Evolutionary conservation across 2,113 vertebrate genomes (phyloP).

Genomic region (Crotalus horridus): DNA sequence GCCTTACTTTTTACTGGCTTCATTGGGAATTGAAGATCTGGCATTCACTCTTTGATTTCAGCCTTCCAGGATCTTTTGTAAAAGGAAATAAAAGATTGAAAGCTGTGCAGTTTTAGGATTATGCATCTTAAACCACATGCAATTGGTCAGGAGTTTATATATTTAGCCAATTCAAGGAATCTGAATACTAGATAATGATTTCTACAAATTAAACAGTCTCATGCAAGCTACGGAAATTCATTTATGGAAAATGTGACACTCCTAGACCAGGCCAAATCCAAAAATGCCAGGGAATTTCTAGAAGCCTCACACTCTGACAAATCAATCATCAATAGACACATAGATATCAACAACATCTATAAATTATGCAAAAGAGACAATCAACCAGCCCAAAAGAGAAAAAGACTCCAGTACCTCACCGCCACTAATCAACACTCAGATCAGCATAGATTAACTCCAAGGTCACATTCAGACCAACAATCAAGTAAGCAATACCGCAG

Average conservation of each 20-base stretch:
- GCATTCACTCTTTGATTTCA: not conserved
- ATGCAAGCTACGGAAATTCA: not conserved
- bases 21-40: not conserved
- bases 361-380: too few relatives aligned
- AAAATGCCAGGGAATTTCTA: too few relatives aligned
- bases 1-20: not conserved
- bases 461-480: too few relatives aligned
- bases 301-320: too few relatives aligned
- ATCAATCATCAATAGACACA: too few relatives aligned
- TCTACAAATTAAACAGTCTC: not conserved
- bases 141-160: not conserved
- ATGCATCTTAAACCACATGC: not conserved
- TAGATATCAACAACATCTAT: too few relatives aligned
- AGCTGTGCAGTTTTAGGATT: not conserved
- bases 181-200: not conserved
- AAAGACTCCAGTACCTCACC: too few relatives aligned
- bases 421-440: too few relatives aligned
- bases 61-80: not conserved
- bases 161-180: not conserved
- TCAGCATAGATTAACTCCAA: too few relatives aligned
- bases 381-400: too few relatives aligned
- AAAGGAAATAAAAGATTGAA: not conserved
- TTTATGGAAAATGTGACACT: not conserved
- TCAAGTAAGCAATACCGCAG: too few relatives aligned
- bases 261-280: too few relatives aligned